Evolutionary conservation across 2,797 vertebrate genomes (phyloP).

Genomic region (Amphiprion clarkii): DNA sequence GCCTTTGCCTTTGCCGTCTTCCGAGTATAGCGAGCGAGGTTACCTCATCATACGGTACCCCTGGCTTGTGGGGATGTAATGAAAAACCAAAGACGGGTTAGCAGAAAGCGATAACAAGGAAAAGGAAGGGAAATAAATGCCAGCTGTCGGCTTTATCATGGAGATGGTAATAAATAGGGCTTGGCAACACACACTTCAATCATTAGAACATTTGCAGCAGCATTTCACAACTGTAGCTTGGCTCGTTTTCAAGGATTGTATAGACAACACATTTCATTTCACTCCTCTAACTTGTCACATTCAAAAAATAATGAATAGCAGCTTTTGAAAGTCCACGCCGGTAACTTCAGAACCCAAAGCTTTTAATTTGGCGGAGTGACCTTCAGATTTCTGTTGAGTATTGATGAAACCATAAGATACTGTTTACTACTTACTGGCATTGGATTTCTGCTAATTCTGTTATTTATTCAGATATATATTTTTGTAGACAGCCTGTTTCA

Average conservation of each 20-base stretch:
- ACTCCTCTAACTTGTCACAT: slow-evolving; percentile 11
- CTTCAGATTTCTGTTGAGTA: slow-evolving; percentile 53
- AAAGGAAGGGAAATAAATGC: slow-evolving; percentile 64
- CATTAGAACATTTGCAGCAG: slow-evolving; percentile 58
- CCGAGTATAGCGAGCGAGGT: slow-evolving; percentile 14
- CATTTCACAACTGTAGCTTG: slow-evolving; percentile 33
- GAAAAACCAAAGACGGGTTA: slow-evolving; percentile 47
- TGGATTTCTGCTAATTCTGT: slow-evolving; percentile 23
- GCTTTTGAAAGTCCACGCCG: slow-evolving; percentile 31
- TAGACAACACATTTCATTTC: slow-evolving; percentile 44
- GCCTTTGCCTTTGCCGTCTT: slow-evolving; percentile 13
- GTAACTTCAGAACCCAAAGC: slow-evolving; percentile 19
- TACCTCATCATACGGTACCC: slow-evolving; percentile 30
- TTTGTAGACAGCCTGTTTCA: slow-evolving; percentile 9
- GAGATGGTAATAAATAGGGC: slow-evolving; percentile 49
- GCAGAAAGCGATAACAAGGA: slow-evolving; percentile 31
- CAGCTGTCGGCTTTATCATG: slow-evolving; percentile 70
- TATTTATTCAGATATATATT: slow-evolving; percentile 19
- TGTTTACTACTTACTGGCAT: slow-evolving; percentile 26
- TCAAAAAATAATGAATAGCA: slow-evolving; percentile 20
- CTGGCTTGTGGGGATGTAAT: slow-evolving; percentile 35
- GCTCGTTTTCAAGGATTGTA: slow-evolving; percentile 53
- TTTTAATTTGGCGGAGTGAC: slow-evolving; percentile 65
- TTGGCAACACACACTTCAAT: slow-evolving; percentile 60
- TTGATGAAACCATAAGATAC: slow-evolving; percentile 59